phyloP scores from a whole-genome alignment of 1,140 invertebrate species.

The Aphaenogaster ashmeadi region DNA sequence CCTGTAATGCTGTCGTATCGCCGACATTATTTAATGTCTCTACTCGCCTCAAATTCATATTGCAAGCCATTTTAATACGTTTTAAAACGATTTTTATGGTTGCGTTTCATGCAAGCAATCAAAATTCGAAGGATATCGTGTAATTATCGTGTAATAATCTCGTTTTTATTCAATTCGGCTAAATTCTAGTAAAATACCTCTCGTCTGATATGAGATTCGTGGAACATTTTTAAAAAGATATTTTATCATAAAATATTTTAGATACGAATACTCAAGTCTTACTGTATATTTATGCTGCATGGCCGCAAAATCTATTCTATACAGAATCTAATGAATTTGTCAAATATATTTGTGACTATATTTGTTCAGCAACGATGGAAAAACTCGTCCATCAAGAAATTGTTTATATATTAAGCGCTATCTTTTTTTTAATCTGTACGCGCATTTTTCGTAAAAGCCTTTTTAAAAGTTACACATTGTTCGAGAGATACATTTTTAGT shows the following conservation, averaged over 20 bases:
- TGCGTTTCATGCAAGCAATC: conserved; percentile 24
- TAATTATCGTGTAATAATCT: conserved; percentile 11
- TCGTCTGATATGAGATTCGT: conserved; percentile 15
- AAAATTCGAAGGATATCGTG: neutral
- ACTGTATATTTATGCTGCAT: conserved; percentile 35
- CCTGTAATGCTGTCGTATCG: conserved; percentile 48
- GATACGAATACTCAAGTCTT: conserved; percentile 52
- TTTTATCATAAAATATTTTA: conserved; percentile 60
- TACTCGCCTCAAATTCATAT: neutral
- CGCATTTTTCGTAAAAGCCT: conserved; percentile 23
- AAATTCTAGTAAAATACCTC: conserved; percentile 18
- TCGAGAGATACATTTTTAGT: conserved; percentile 17
- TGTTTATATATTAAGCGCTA: neutral
- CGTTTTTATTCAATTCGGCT: conserved; percentile 39
- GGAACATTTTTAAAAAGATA: conserved; percentile 45
- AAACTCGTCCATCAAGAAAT: conserved; percentile 14
- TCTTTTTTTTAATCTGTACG: neutral
- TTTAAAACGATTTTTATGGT: conserved; percentile 55
- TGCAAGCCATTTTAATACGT: conserved; percentile 34
- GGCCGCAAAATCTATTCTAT: neutral
- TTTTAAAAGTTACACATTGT: conserved; percentile 13
- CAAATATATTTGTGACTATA: neutral
- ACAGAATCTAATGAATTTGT: conserved; percentile 26
- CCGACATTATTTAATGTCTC: conserved; percentile 20
- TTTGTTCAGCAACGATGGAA: conserved; percentile 2